These are phyloP conservation scores for Tachystola acroxantha DNA, from an alignment of 2,888 invertebrate species.

Conservation along the genomic window DNA sequence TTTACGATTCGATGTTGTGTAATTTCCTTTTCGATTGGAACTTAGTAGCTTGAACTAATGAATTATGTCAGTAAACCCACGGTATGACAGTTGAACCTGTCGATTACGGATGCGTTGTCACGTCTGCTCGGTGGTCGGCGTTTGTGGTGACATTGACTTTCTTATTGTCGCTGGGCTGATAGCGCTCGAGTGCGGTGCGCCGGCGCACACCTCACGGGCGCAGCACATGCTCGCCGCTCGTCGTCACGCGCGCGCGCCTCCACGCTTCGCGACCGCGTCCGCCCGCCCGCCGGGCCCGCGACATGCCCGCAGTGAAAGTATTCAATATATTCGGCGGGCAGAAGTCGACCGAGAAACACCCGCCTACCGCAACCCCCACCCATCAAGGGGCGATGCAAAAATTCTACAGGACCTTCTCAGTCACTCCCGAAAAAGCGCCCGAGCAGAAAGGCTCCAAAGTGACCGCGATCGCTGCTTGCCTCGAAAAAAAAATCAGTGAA, in stretches of 20 bases:
- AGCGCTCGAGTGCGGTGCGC: slow-evolving; percentile 26
- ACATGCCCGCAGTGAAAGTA: slow-evolving; percentile 77
- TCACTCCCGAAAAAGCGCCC: slow-evolving; percentile 51
- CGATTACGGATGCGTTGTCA: slow-evolving; percentile 44
- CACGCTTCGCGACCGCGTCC: slow-evolving; percentile 58
- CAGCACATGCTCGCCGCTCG: slow-evolving; percentile 65
- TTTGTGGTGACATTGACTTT: slow-evolving; percentile 68
- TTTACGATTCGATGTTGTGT: slow-evolving; percentile 4
- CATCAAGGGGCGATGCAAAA: slow-evolving; percentile 63
- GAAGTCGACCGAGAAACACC: slow-evolving; percentile 70
- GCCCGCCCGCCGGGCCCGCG: slow-evolving; percentile 62
- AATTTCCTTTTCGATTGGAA: slow-evolving; percentile 2
- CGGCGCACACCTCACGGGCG: slow-evolving; percentile 26
- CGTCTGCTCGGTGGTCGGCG: slow-evolving; percentile 40
- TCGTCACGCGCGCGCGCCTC: slow-evolving; percentile 71
- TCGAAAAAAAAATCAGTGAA: slow-evolving; percentile 67
- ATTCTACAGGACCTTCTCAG: slow-evolving; percentile 75
- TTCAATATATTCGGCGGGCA: slow-evolving; percentile 75
- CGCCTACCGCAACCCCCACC: slow-evolving; percentile 44
- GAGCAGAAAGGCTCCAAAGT: slow-evolving; percentile 67
- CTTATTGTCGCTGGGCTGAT: slow-evolving; percentile 57
- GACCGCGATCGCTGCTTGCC: slow-evolving; percentile 67
- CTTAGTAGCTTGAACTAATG: not conserved
- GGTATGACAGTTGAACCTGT: slow-evolving; percentile 15
- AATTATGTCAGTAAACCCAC: slow-evolving; percentile 4